Evolutionary conservation across 1,140 invertebrate species (phyloP).

Genomic region (Atopsyche davidsoni): DNA sequence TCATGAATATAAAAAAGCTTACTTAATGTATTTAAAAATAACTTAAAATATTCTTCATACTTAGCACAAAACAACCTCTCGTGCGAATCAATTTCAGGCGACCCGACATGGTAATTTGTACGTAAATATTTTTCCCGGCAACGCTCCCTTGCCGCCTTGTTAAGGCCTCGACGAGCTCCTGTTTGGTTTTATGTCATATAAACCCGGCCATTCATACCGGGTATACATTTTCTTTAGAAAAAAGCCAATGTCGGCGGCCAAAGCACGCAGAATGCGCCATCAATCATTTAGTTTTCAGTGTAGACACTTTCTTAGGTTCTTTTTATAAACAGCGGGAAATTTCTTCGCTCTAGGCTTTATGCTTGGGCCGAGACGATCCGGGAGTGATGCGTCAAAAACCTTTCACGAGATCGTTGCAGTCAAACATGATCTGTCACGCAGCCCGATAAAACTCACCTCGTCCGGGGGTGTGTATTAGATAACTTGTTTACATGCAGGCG

Average conservation of each 20-base stretch:
- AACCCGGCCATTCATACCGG: constrained; percentile 3
- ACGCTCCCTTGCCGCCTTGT: neutral
- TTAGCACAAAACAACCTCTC: constrained; percentile 10
- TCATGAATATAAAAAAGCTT: too few relatives aligned
- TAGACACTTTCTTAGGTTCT: constrained; percentile 21
- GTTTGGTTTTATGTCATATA: constrained; percentile 12
- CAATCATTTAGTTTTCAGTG: constrained; percentile 27
- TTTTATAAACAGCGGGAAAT: constrained; percentile 15
- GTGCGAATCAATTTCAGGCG: constrained; percentile 15
- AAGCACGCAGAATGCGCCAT: constrained; percentile 25
- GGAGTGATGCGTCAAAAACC: constrained; percentile 28
- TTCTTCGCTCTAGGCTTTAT: neutral
- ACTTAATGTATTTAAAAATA: neutral
- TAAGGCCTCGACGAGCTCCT: neutral
- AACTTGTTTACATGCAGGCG: neutral
- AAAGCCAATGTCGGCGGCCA: neutral
- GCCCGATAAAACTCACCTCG: too few relatives aligned
- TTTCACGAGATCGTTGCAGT: constrained; percentile 16
- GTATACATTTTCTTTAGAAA: constrained; percentile 1
- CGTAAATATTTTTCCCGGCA: constrained; percentile 17
- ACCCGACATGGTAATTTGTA: constrained; percentile 9
- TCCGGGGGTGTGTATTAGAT: neutral
- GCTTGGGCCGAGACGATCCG: neutral
- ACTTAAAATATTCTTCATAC: neutral
- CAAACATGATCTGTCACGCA: constrained; percentile 24